Evolutionary conservation across 2,888 invertebrate species (phyloP), one percentile per base, ranked within the genome.

Genomic region (Xanthia togata): DNA sequence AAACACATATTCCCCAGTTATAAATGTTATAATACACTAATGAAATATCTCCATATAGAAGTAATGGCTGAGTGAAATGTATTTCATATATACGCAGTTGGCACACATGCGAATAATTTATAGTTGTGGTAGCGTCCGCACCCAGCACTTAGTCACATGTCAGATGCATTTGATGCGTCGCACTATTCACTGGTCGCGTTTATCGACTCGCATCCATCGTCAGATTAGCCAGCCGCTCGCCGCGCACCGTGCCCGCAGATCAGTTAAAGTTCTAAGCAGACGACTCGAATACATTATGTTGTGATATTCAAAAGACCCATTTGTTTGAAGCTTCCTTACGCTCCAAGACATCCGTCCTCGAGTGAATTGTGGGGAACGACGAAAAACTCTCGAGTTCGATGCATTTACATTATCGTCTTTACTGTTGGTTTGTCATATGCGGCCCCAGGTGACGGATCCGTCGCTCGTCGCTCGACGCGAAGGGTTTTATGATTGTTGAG

Each of bases 101-200:
- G 84, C 81, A 79, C 74, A 88, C 82, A 91, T 91, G 89, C 87
- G 87, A 90, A 92, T 93, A 93, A 92, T 90, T 90, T 91, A 93
- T 91, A 88, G 91, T 89, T 89, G 92, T 87, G 91, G 90, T 89
- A 79, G 88, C 90, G 90, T 89, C 88, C 87, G 93, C 94, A 94
- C 95, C 94, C 94, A 93, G 92, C 93, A 92, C 92, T 94, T 93
- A 92, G 92, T 94, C 93, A 94, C 91, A 88, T 92, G 94, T 93
- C 94, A 92, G 89, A 86, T 90, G 91, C 93, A 93, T 88, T 89
- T 92, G 93, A 92, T 88, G 89, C 89, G 87, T 87, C 88, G 89
- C 92, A 92, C 92, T 90, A 92, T 91, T 93, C 93, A 93, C 90
- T 91, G 92, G 89, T 78, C 88, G 88, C 83, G 88, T 87, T 85